These are phyloP conservation scores for Seira musarum DNA, from an alignment of 2,888 invertebrate species.

Conservation along the genomic window DNA sequence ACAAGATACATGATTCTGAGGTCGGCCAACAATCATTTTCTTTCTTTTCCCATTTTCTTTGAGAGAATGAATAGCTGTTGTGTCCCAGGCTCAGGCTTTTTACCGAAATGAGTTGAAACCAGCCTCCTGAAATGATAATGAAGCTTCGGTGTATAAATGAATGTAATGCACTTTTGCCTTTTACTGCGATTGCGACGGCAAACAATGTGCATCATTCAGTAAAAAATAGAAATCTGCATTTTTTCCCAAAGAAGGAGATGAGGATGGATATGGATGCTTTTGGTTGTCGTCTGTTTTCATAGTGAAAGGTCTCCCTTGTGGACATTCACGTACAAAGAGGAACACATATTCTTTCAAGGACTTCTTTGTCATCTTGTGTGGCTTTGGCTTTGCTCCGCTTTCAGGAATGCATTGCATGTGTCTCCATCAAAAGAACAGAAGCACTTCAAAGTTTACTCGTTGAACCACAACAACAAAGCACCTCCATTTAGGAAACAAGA, in stretches of 20 bases:
- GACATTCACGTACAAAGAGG: not conserved
- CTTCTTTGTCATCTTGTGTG: slow-evolving; percentile 14
- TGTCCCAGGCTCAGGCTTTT: slow-evolving; percentile 12
- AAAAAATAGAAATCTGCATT: not conserved
- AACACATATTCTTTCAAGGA: not conserved
- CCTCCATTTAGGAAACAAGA: slow-evolving; percentile 25
- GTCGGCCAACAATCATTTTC: slow-evolving; percentile 4
- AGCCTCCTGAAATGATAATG: slow-evolving; percentile 7
- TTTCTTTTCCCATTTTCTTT: not conserved
- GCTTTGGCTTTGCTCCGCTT: slow-evolving; percentile 6
- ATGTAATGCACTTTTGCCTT: not conserved
- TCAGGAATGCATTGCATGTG: not conserved
- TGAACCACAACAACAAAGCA: slow-evolving; percentile 17
- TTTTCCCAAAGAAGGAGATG: not conserved
- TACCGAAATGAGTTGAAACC: slow-evolving; percentile 10
- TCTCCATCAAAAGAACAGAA: slow-evolving; percentile 20
- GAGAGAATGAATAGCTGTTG: not conserved
- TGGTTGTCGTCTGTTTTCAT: not conserved
- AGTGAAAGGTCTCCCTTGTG: slow-evolving; percentile 15
- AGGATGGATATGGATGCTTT: not conserved
- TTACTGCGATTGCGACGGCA: not conserved
- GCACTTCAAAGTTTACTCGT: slow-evolving; percentile 14
- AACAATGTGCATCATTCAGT: slow-evolving; percentile 8
- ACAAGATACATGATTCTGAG: slow-evolving; percentile 12
- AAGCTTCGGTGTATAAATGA: not conserved